phyloP scores from a whole-genome alignment of 2,797 vertebrate species.

The Ateles fusciceps region DNA sequence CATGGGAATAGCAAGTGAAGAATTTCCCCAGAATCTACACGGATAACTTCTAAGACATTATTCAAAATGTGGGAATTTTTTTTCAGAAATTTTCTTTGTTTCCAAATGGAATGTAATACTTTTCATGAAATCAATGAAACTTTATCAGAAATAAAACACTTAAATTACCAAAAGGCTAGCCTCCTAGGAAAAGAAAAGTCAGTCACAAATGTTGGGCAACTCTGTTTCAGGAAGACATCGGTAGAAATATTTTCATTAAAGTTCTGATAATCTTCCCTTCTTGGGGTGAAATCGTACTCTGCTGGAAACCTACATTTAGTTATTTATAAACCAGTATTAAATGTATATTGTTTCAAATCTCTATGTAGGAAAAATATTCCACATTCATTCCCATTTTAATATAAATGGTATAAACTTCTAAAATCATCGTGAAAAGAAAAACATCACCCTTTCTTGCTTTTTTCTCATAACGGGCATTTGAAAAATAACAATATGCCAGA shows the following conservation, averaged over 20 bases:
- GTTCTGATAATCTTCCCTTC: neutral
- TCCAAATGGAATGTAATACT: conserved; percentile 39
- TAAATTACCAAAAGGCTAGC: neutral
- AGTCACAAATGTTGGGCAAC: neutral
- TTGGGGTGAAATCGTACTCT: neutral
- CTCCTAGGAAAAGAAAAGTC: neutral
- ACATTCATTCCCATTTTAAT: neutral
- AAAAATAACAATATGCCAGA: neutral
- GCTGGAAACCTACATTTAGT: neutral
- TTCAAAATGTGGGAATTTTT: neutral
- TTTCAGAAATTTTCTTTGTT: conserved; percentile 48
- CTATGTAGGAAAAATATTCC: neutral
- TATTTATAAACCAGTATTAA: neutral
- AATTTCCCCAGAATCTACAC: neutral
- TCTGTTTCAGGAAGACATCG: neutral
- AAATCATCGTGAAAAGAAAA: conserved; percentile 39
- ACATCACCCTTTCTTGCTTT: neutral
- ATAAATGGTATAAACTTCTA: neutral
- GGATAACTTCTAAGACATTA: conserved; percentile 21
- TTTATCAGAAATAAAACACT: conserved; percentile 43
- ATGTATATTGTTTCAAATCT: neutral
- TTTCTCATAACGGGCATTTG: neutral
- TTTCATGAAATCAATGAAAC: conserved; percentile 32
- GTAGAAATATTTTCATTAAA: conserved; percentile 1
- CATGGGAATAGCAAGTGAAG: neutral